Evolutionary conservation across 2,113 vertebrate species (phyloP).

Genomic region (Oryzias woworae): DNA sequence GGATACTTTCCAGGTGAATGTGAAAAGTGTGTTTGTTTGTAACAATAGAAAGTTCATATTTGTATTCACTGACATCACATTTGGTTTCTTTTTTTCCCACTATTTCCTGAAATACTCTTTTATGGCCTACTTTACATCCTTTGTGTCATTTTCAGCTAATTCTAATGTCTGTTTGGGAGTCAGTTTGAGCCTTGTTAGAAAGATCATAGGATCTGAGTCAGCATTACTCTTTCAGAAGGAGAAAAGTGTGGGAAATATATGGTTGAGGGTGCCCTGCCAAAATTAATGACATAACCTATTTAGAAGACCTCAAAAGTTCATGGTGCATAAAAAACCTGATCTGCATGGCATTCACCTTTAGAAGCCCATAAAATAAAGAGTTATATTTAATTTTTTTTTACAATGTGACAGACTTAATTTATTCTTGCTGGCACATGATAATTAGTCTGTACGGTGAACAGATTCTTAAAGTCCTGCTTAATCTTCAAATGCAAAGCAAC

Average conservation of each 20-base stretch:
- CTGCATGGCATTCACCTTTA: conserved; percentile 92
- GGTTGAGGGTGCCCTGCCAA: conserved; percentile 73
- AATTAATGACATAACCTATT: conserved; percentile 87
- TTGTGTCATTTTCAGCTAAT: neutral
- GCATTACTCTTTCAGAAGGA: conserved; percentile 38
- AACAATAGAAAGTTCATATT: neutral
- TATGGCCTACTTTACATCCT: neutral
- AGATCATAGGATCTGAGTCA: conserved; percentile 11
- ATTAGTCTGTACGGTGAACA: conserved; percentile 62
- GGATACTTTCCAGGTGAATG: conserved; percentile 5
- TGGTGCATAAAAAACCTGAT: conserved; percentile 91
- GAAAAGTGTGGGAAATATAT: conserved; percentile 48
- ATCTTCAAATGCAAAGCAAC: conserved; percentile 47
- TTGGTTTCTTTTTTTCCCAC: conserved; percentile 7
- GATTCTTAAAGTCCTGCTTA: conserved; percentile 64
- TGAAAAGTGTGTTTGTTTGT: conserved; percentile 9
- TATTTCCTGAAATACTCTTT: neutral
- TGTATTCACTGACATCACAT: neutral
- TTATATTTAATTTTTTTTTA: conserved; percentile 94
- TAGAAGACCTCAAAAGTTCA: conserved; percentile 93
- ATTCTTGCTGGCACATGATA: conserved; percentile 92
- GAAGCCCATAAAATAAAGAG: conserved; percentile 90
- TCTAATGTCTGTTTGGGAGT: conserved; percentile 8
- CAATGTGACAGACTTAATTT: conserved; percentile 90
- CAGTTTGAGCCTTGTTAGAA: conserved; percentile 25